Percentiles rank a stretch among this genome's conserved stretches.
phyloP scores from a whole-genome alignment of 2,888 invertebrate species.

The Nomada hirtipes region DNA sequence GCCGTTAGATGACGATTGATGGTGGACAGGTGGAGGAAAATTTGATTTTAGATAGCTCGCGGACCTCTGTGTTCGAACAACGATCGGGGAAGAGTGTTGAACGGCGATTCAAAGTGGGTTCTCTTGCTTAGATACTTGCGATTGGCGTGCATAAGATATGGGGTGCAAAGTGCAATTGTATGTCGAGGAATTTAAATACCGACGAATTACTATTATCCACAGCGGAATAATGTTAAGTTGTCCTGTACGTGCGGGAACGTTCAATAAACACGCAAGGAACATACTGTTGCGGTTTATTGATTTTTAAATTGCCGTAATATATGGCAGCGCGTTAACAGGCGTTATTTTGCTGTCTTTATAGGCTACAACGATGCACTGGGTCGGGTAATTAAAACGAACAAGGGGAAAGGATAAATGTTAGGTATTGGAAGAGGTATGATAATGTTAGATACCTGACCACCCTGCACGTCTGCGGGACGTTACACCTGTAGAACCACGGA shows the following conservation, averaged over 20 bases:
- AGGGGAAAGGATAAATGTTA: neutral
- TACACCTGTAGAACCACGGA: no score
- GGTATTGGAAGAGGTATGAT: neutral
- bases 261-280: constrained; percentile 4
- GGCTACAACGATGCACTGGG: constrained; percentile 4
- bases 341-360: constrained; percentile 14
- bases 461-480: no score
- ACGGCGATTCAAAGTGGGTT: neutral
- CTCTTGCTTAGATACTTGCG: neutral
- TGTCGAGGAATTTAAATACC: neutral
- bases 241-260: neutral
- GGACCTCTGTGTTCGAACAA: neutral
- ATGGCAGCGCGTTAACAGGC: constrained; percentile 1
- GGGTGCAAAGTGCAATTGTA: neutral
- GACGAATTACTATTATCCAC: constrained; percentile 1
- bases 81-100: neutral
- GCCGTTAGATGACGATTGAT: no score
- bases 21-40: no score
- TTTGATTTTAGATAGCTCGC: no score
- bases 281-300: constrained; percentile 27
- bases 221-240: constrained; percentile 1
- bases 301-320: constrained; percentile 22
- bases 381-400: neutral
- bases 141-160: neutral
- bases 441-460: no score